Conservation (phyloP, 2,888 invertebrate genomes). For the Sphaerophoria taeniata region DNA sequence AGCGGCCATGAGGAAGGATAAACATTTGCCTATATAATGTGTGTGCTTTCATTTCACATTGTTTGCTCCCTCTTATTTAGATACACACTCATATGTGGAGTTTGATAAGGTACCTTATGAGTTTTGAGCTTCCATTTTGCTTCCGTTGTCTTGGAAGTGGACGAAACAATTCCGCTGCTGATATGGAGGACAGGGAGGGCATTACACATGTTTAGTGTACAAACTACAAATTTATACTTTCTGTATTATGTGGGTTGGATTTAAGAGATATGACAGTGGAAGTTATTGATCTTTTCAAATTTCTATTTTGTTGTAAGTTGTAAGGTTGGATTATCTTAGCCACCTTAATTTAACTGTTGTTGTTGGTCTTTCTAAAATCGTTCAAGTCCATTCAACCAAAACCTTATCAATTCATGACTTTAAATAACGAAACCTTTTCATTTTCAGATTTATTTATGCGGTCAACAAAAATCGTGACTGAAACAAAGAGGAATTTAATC, state of each 20-base stretch:
- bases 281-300: no score
- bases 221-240: no score
- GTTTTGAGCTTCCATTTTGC: constrained; percentile 7
- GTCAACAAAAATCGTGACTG: constrained; percentile 61
- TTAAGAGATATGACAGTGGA: no score
- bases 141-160: not conserved
- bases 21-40: not conserved
- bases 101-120: not conserved
- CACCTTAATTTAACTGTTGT: no score
- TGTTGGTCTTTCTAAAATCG: no score
- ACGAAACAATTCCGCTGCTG: not conserved
- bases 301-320: no score
- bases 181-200: not conserved
- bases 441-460: constrained; percentile 1
- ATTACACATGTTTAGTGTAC: no score
- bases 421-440: no score
- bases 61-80: constrained; percentile 15
- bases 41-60: not conserved
- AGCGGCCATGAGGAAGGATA: constrained; percentile 43
- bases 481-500: constrained; percentile 48
- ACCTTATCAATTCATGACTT: no score
- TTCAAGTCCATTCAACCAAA: no score
- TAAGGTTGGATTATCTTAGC: no score
- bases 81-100: not conserved
- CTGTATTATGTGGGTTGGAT: no score